Evolutionary conservation across 2,113 vertebrate genomes (phyloP), one percentile per base, ranked within the genome.

Genomic region (Daphoenositta chrysoptera): DNA sequence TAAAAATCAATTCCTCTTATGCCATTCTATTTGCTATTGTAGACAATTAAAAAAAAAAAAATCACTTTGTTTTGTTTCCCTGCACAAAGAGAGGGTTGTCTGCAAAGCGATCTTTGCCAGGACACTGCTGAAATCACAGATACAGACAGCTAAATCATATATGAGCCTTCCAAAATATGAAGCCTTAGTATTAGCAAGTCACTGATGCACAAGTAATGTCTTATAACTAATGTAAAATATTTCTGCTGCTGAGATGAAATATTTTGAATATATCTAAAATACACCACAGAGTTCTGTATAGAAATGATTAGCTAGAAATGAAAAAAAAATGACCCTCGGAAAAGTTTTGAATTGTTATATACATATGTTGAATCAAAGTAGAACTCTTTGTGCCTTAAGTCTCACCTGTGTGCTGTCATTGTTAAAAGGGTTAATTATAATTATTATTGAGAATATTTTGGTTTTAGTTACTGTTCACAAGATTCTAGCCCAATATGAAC

Each of bases 341-440:
- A 83, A 54, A 70, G 12, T 33, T 93, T 42, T 95, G 58, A 93
- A 95, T 95, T 93, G 96, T 80, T 90, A n/a, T 58, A 79, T 91
- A 69, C 2, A 27, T 39, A 70, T 14, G 27, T 64, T 48, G 24
- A 40, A n/a, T 71, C n/a, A 50, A 71, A 93, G 40, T 22, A 37
- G 35, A 39, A 50, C 7, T 58, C 28, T 64, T 87, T 47, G 30
- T 24, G 37, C 68, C 47, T 37, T 72, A 50, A 51, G 28, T 53
- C 3, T 57, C 50, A 89, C 26, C 11, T 64, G 81, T 22, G 17
- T 53, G 13, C 40, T 70, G 45, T 7, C 2, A 7, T 18, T 31
- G 19, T 37, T 65, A 21, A 65, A 73, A 72, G 53, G 7, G 3
- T 18, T 63, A 57, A 47, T 83, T 56, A 44, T 56, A 86, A 65